A percentile compares a stretch with the other conserved stretches of the same genome.
phyloP scores from a whole-genome alignment of 2,113 vertebrate species.

The Notechis scutatus region DNA sequence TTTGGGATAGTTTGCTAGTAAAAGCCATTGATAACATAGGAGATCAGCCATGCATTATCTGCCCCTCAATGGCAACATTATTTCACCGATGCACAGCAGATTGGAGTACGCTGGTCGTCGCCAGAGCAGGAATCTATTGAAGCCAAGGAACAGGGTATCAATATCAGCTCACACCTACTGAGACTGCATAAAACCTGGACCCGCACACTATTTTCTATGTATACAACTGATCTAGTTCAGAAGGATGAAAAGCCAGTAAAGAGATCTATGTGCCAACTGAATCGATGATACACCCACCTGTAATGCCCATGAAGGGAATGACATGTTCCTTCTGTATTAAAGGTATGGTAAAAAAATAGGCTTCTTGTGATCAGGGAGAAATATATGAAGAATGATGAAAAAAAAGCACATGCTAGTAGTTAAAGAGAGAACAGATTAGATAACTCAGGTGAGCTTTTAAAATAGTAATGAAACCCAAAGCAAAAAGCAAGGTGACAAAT shows the following conservation, averaged over 20 bases:
- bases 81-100: slow-evolving; percentile 86
- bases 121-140: slow-evolving; percentile 87
- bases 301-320: slow-evolving; percentile 21
- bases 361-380: slow-evolving; percentile 32
- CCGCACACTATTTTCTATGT: not conserved
- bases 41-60: slow-evolving; percentile 82
- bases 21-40: slow-evolving; percentile 77
- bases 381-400: slow-evolving; percentile 35
- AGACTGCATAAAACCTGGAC: slow-evolving; percentile 15
- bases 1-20: slow-evolving; percentile 72
- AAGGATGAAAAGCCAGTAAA: not conserved
- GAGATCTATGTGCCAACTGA: slow-evolving; percentile 12
- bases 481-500: slow-evolving; percentile 15
- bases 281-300: slow-evolving; percentile 37
- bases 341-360: slow-evolving; percentile 38
- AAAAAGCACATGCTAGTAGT: slow-evolving; percentile 35
- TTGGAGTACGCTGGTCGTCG: slow-evolving; percentile 88
- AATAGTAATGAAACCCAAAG: slow-evolving; percentile 14
- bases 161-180: slow-evolving; percentile 35
- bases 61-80: slow-evolving; percentile 73
- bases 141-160: slow-evolving; percentile 73
- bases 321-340: slow-evolving; percentile 36
- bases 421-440: slow-evolving; percentile 46
- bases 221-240: slow-evolving; percentile 1
- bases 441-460: slow-evolving; percentile 10